A percentile compares a stretch with the other conserved stretches of the same genome.
Evolutionary conservation across 1,140 invertebrate species (phyloP).

Genomic region (Teleopsis dalmanni): DNA sequence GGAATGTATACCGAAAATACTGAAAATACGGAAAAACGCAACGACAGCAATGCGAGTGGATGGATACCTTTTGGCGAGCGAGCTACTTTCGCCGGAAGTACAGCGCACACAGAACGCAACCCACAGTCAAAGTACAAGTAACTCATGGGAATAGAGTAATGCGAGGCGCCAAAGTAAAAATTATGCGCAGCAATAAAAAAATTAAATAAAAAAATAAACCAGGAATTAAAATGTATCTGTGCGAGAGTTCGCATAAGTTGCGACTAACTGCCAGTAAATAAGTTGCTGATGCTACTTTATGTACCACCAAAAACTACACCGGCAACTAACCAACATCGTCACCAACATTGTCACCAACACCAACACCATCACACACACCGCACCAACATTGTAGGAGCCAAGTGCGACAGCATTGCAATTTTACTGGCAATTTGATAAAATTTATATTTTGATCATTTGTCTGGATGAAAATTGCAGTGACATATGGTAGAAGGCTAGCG

Average conservation of each 20-base stretch:
- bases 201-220: neutral
- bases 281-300: slow-evolving; percentile 6
- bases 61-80: neutral
- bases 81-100: neutral
- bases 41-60: neutral
- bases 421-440: slow-evolving; percentile 6
- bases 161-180: neutral
- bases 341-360: neutral
- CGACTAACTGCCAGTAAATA: neutral
- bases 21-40: neutral
- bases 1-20: neutral
- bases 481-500: no score
- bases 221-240: neutral
- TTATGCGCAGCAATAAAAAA: neutral
- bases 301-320: neutral
- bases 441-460: slow-evolving; percentile 8
- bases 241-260: neutral
- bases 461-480: no score
- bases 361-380: neutral
- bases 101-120: neutral
- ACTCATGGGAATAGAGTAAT: neutral
- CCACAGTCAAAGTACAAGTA: neutral
- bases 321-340: neutral
- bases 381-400: neutral
- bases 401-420: neutral